These are phyloP conservation scores for Platycheirus albimanus DNA, from an alignment of 2,888 invertebrate genomes.

Conservation along the genomic window DNA sequence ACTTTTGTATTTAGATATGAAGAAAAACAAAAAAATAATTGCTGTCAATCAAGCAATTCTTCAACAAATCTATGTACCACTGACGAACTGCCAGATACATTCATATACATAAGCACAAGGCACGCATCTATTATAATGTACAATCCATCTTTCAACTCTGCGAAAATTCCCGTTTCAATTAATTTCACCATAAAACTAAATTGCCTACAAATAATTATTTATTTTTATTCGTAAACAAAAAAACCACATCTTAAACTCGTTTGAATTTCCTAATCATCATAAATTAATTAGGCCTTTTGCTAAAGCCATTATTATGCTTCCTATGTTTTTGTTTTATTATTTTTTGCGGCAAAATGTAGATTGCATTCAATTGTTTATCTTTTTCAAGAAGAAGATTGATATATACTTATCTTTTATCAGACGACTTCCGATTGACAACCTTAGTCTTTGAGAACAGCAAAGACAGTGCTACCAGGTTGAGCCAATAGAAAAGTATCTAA, in stretches of 20 bases:
- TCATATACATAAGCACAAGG: not conserved
- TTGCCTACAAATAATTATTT: not conserved
- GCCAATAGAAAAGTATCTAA: slow-evolving; percentile 6
- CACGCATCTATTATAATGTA: not conserved
- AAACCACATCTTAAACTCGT: slow-evolving; percentile 14
- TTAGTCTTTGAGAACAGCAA: not conserved
- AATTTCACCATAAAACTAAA: slow-evolving; percentile 32
- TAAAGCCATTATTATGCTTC: not conserved
- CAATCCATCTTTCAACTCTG: not conserved
- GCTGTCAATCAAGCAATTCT: not conserved
- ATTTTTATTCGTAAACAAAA: not conserved
- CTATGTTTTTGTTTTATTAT: not conserved
- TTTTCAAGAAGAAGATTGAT: not conserved
- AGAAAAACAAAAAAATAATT: not conserved
- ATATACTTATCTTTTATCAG: not conserved
- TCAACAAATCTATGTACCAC: not conserved
- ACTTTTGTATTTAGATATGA: slow-evolving; percentile 1
- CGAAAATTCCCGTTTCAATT: not conserved
- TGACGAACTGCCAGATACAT: too few species aligned
- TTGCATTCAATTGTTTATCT: not conserved
- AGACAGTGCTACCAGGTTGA: too few species aligned
- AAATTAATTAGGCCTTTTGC: not conserved
- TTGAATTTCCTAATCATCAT: slow-evolving; percentile 19
- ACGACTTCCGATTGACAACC: not conserved
- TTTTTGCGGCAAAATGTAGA: not conserved